A percentile compares a stretch with the other conserved stretches of the same genome.
Conservation (phyloP, 2,797 vertebrate species). For the Sandelia bainsii region DNA sequence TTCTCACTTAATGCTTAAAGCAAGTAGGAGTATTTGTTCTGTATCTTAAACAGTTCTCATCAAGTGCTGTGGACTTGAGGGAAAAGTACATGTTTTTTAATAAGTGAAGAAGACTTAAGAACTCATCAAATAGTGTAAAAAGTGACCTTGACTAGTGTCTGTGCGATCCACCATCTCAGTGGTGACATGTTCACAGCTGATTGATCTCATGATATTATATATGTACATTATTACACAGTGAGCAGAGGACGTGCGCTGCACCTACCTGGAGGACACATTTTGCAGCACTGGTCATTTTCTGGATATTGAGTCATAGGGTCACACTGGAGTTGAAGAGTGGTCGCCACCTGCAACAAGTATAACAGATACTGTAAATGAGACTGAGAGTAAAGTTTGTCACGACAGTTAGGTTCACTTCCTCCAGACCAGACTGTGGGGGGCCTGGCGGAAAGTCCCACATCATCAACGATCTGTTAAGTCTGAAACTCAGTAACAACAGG, state of each 20-base stretch:
- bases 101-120: neutral
- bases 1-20: too few species aligned
- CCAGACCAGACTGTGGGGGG: neutral
- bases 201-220: too few species aligned
- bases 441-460: slow-evolving; percentile 77
- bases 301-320: slow-evolving; percentile 62
- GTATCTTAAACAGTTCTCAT: too few species aligned
- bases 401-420: slow-evolving; percentile 47
- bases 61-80: too few species aligned
- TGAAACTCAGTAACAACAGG: neutral
- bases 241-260: neutral
- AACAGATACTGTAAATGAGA: neutral
- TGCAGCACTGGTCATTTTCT: slow-evolving; percentile 56
- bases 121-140: too few species aligned
- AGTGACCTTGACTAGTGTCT: neutral
- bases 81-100: neutral
- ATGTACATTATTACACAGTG: too few species aligned
- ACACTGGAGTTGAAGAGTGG: slow-evolving; percentile 45
- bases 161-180: neutral
- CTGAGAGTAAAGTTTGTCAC: neutral
- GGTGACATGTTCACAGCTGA: neutral
- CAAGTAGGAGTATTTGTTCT: too few species aligned
- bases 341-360: slow-evolving; percentile 40
- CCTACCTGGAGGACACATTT: slow-evolving; percentile 78
- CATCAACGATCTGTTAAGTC: neutral